Base-by-base conservation (phyloP, 2,113 vertebrate genomes). In the Thamnophis sirtalis region DNA sequence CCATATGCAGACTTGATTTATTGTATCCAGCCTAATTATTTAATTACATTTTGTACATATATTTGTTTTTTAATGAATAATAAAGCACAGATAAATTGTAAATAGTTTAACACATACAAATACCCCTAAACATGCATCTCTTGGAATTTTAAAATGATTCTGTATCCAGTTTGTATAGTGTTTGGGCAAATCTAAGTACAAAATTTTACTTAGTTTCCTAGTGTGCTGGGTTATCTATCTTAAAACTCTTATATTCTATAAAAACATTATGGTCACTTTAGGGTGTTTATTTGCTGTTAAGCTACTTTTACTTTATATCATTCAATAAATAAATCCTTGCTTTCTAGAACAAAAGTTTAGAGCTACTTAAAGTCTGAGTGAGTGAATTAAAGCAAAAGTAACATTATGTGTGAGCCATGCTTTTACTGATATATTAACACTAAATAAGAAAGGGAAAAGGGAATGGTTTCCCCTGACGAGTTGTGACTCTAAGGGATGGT, bases 361-460 rank as follows among this genome's bases (percentile, higher is more conserved):
- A 91, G 43, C 7, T 95, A 95, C 94, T 84, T 91, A 86, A 90
- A 60, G 89, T 26, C 15, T 89, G 50, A 94, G 43, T n/a, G 3
- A 93, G 50, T 26, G 3, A 28, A 91, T 95, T 93, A 28, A 95
- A 93, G 96, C 97, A 96, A 96, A 97, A 96, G 92, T 95, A 94
- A 93, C 85, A 84, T 54, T 95, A 93, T 84, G 90, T 95, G 92
- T 95, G 90, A 95, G 89, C 86, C 90, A 88, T 92, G 22, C 38
- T 26, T 28, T 10, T 58, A 73, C 88, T 88, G 13, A 68, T 94
- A 92, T 84, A 26, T 63, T 49, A 86, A 94, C 58, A 43, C 60
- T 90, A 48, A 63, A n/a, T n/a, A 63, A n/a, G 28, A 63, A 63
- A n/a, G 26, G 10, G 13, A 63, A 63, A 63, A 63, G 10, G 24